Percentiles rank a stretch among this genome's conserved stretches.
Evolutionary conservation across 2,888 invertebrate species (phyloP).

Genomic region (Archips xylosteana): DNA sequence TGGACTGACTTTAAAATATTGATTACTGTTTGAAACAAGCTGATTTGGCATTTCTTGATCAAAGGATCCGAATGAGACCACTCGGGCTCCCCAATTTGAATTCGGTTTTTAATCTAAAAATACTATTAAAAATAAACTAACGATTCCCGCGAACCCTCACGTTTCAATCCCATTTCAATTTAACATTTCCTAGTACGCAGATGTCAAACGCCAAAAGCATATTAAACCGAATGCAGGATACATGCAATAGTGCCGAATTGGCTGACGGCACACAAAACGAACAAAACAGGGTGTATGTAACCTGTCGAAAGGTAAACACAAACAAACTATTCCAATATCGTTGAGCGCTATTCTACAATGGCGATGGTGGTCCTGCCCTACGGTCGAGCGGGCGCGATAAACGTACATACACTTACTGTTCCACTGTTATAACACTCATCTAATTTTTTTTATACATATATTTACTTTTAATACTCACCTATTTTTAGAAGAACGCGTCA

Average conservation of each 20-base stretch:
- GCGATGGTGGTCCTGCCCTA: conserved; percentile 59
- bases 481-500: too few species aligned
- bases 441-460: too few species aligned
- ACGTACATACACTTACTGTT: conserved; percentile 58
- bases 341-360: conserved; percentile 59
- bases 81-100: not conserved
- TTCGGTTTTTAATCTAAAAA: not conserved
- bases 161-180: conserved; percentile 29
- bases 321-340: conserved; percentile 70
- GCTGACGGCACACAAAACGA: conserved; percentile 49
- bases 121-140: not conserved
- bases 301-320: conserved; percentile 65
- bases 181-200: conserved; percentile 21
- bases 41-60: not conserved
- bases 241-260: conserved; percentile 46
- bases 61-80: not conserved
- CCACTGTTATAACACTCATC: conserved; percentile 42
- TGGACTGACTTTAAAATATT: too few species aligned
- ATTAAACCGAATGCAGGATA: conserved; percentile 45
- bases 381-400: conserved; percentile 66
- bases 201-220: conserved; percentile 39
- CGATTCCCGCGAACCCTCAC: not conserved
- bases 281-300: conserved; percentile 54
- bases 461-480: too few species aligned
- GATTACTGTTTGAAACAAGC: not conserved